These are phyloP conservation scores for Acyrthosiphon pisum DNA, from an alignment of 1,140 invertebrate species.

Conservation along the genomic window DNA sequence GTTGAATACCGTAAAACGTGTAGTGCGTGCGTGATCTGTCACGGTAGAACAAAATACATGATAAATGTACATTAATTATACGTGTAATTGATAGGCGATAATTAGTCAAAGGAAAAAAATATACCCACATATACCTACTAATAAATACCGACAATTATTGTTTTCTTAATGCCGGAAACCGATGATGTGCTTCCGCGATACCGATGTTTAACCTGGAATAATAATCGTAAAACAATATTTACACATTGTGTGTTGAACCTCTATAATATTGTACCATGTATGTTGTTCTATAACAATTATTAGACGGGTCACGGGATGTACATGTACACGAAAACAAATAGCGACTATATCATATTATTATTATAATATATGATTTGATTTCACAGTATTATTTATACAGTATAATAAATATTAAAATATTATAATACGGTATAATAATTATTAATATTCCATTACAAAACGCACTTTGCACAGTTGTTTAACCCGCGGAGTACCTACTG, in stretches of 20 bases:
- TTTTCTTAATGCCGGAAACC: not conserved
- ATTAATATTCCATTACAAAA: not conserved
- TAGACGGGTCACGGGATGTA: not conserved
- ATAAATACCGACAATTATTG: not conserved
- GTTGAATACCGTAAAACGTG: not conserved
- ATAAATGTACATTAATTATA: not conserved
- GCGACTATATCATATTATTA: not conserved
- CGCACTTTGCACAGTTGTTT: not conserved
- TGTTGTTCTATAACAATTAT: not conserved
- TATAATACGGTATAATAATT: not conserved
- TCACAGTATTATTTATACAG: not conserved
- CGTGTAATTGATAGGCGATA: not conserved
- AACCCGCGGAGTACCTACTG: not conserved
- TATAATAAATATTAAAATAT: not conserved
- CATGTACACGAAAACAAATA: not conserved
- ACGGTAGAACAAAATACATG: not conserved
- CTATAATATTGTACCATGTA: not conserved
- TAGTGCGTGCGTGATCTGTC: not conserved
- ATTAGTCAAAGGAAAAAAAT: not conserved
- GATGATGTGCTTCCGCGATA: not conserved
- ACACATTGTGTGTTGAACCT: not conserved
- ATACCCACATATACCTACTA: no score
- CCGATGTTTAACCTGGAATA: not conserved
- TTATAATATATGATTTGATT: not conserved
- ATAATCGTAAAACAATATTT: conserved; percentile 6